These are phyloP conservation scores for Gymnoscopelus braueri DNA, from an alignment of 2,797 vertebrate genomes.

Conservation along the genomic window DNA sequence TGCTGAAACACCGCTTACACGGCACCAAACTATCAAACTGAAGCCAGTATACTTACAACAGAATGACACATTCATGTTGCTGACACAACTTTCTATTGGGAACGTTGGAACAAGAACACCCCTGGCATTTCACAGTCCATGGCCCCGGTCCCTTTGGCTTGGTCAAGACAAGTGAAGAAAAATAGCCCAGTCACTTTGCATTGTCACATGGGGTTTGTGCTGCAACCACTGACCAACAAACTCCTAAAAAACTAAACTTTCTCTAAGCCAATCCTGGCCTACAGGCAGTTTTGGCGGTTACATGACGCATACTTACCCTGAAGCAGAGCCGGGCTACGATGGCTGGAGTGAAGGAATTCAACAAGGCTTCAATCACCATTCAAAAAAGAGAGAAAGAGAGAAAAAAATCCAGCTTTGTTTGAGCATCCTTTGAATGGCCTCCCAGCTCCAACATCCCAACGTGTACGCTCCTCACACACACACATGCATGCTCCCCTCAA, in stretches of 20 bases:
- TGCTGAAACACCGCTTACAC: not conserved
- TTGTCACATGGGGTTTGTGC: constrained; percentile 51
- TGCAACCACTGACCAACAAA: constrained; percentile 50
- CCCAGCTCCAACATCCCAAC: constrained; percentile 70
- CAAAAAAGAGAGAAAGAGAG: constrained; percentile 59
- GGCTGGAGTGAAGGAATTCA: constrained; percentile 80
- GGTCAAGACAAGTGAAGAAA: constrained; percentile 16
- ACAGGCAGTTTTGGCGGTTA: constrained; percentile 76
- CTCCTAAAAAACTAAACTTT: constrained; percentile 62
- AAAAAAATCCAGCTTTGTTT: constrained; percentile 78
- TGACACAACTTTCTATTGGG: constrained; percentile 16
- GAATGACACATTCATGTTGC: constrained; percentile 42
- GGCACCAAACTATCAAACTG: constrained; percentile 18
- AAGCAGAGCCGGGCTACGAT: constrained; percentile 63
- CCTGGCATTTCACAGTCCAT: constrained; percentile 4
- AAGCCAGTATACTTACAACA: constrained; percentile 67
- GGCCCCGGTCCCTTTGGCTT: not conserved
- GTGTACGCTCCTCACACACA: constrained; percentile 57
- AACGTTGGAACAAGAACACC: constrained; percentile 11
- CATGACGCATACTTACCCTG: constrained; percentile 79
- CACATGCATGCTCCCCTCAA: constrained; percentile 26
- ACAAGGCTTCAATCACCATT: constrained; percentile 77
- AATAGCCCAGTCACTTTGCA: constrained; percentile 33
- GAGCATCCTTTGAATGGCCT: constrained; percentile 81
- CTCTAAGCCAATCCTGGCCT: constrained; percentile 51